Percentiles rank a stretch among this genome's conserved stretches.
phyloP scores from a whole-genome alignment of 2,113 vertebrate species.

The Aphyosemion australe region DNA sequence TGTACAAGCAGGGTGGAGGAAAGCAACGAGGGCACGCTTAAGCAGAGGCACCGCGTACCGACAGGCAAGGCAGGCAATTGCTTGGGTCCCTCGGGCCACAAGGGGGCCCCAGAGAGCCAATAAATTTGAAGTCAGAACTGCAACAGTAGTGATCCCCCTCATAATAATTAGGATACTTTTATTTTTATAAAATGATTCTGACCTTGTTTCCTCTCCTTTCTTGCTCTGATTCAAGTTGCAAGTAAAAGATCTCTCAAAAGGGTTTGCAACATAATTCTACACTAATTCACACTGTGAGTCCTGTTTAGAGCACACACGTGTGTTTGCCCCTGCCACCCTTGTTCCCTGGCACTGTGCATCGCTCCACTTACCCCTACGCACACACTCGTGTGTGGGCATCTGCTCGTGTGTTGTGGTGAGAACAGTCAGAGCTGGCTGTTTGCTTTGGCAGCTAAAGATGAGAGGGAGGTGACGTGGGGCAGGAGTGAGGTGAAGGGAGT shows the following conservation, averaged over 20 bases:
- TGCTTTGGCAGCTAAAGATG: conserved; percentile 18
- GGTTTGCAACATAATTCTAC: too few species aligned
- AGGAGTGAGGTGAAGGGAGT: conserved; percentile 38
- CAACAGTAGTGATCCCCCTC: background rate
- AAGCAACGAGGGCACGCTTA: conserved; percentile 5
- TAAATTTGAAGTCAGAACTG: too few species aligned
- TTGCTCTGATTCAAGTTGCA: conserved; percentile 5
- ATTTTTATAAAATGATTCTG: too few species aligned
- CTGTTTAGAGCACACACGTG: background rate
- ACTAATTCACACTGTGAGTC: too few species aligned
- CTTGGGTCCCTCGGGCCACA: too few species aligned
- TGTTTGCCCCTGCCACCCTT: background rate
- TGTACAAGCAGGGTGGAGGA: conserved; percentile 26
- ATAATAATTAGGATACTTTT: too few species aligned
- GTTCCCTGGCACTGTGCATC: conserved; percentile 23
- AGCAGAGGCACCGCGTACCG: background rate
- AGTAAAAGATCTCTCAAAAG: conserved; percentile 8
- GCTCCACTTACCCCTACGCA: background rate
- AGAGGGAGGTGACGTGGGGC: background rate
- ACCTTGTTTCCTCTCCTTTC: too few species aligned
- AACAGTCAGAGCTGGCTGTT: conserved; percentile 53
- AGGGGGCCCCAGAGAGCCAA: too few species aligned
- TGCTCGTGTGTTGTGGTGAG: conserved; percentile 25
- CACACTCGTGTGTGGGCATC: conserved; percentile 20
- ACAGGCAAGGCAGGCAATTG: too few species aligned